Evolutionary conservation across 2,888 invertebrate genomes (phyloP).

Genomic region (Drosophila aldrichi): DNA sequence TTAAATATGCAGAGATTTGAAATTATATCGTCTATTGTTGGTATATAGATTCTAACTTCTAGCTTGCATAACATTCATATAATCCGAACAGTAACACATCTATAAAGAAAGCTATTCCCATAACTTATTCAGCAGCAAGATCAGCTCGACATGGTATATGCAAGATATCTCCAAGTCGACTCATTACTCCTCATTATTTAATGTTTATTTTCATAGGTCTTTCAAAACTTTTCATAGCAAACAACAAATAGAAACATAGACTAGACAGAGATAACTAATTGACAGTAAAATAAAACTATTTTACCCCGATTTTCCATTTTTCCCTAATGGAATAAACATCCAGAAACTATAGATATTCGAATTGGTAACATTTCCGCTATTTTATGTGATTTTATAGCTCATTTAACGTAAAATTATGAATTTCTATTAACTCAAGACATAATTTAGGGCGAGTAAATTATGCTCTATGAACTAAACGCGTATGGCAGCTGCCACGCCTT

Average conservation of each 20-base stretch:
- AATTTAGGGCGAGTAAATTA: not conserved
- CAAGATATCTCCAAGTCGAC: not conserved
- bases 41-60: too few relatives aligned
- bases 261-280: not conserved
- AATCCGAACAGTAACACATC: too few relatives aligned
- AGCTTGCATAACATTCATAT: too few relatives aligned
- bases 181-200: too few relatives aligned
- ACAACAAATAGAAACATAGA: not conserved
- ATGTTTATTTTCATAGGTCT: not conserved
- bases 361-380: not conserved
- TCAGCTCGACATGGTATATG: too few relatives aligned
- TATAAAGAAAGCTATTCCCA: not conserved
- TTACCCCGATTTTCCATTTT: too few relatives aligned
- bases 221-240: not conserved
- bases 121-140: not conserved
- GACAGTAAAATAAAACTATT: too few relatives aligned
- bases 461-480: not conserved
- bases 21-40: too few relatives aligned
- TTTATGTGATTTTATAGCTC: not conserved
- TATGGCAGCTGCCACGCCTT: constrained; percentile 13
- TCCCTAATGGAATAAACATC: too few relatives aligned
- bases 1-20: too few relatives aligned
- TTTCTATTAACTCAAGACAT: not conserved
- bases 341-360: not conserved
- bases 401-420: not conserved